Evolutionary conservation across 92 coral and sea anemone genomes (phyloP), one percentile per base, ranked within the genome.

Genomic region (Zoanthus gigantus): DNA sequence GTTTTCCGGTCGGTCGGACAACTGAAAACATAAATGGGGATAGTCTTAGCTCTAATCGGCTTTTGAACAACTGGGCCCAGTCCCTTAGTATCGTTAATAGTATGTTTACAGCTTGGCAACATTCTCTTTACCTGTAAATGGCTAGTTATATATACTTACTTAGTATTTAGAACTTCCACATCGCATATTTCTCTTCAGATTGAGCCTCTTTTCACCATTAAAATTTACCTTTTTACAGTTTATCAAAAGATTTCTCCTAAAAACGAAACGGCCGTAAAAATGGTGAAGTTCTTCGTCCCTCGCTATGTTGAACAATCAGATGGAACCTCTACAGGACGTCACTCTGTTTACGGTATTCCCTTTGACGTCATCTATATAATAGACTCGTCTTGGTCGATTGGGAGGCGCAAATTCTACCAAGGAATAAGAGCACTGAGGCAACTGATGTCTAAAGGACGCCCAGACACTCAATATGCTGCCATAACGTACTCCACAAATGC

Each of bases 311-410:
- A 71, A 10, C 63, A 77, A 13, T 78, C 63, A 34, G 63, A 54
- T 50, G 7, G 60, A 65, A 50, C 34, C 23, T 73, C 87, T 1
- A 23, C 47, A 4, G 56, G 15, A 17, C 11, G 30, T 10, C 57
- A 54, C 83, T 66, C 87, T 6, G 52, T 53, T 17, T 44, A 76
- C 32, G 50, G 15, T 68, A 34, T 78, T 13, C 83, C 83, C 32
- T 87, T 79, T 89, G 95, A 92, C 69, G 89, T 88, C 54, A 84
- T 78, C 57, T 92, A 76, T 57, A 50, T 92, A 79, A 87, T 92
- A 81, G 95, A 92, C 69, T 87, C 92, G 1, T 92, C 95, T 8
- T 84, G 87, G 56, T 92, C 95, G 53, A 89, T 92, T 71, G 63
- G 83, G 42, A 50, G 74, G 34, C 42, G 48, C n/a, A 83, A 85